These are phyloP conservation scores for Busseola fusca DNA, from an alignment of 2,888 invertebrate species.

Conservation along the genomic window DNA sequence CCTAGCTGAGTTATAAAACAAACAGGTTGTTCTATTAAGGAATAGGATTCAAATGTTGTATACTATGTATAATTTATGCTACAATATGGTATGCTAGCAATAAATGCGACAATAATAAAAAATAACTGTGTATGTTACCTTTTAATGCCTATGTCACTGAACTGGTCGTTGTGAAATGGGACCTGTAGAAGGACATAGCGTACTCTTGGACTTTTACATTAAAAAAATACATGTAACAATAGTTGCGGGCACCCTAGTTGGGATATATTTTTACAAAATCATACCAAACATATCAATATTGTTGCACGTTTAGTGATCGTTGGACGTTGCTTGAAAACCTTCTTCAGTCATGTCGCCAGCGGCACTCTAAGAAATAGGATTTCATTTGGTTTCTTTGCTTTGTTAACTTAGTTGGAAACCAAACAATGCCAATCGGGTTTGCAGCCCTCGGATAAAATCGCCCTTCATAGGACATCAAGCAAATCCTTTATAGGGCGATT, in stretches of 20 bases:
- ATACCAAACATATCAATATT: background rate
- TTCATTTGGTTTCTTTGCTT: background rate
- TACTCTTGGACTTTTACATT: background rate
- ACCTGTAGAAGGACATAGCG: background rate
- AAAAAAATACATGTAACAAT: background rate
- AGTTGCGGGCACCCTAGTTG: background rate
- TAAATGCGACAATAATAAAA: background rate
- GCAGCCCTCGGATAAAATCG: no score
- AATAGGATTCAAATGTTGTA: no score
- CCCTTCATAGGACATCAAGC: no score
- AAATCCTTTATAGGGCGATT: background rate
- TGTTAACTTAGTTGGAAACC: background rate
- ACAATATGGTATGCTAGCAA: no score
- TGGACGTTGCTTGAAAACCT: background rate
- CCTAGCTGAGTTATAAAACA: no score
- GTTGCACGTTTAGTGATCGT: background rate
- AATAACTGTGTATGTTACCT: background rate
- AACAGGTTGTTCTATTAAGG: no score
- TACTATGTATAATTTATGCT: no score
- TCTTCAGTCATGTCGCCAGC: background rate
- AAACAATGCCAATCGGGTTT: background rate
- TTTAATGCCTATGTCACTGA: background rate
- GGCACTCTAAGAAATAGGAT: background rate
- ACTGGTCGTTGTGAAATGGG: background rate
- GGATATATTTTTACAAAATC: background rate